phyloP scores from a whole-genome alignment of 2,113 vertebrate species.

The Rattus rattus region DNA sequence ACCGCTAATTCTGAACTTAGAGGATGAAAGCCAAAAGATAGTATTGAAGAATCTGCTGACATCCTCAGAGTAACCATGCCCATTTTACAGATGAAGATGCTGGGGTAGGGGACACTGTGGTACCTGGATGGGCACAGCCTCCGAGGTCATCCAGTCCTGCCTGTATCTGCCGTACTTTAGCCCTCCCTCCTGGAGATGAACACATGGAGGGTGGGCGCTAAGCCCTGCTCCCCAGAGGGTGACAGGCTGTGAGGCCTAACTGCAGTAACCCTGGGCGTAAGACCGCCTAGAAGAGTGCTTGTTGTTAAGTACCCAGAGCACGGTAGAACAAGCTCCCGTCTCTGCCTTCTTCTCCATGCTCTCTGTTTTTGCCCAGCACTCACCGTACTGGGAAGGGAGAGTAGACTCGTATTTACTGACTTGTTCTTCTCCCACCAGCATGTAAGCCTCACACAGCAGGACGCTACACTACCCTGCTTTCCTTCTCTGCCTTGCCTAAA shows the following conservation, averaged over 20 bases:
- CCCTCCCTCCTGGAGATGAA: background rate
- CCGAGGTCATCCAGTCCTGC: background rate
- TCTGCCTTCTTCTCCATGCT: rapidly evolving
- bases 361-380: background rate
- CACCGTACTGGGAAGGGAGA: background rate
- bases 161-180: background rate
- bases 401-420: background rate
- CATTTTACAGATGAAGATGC: background rate
- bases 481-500: background rate
- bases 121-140: background rate
- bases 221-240: background rate
- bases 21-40: background rate
- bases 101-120: background rate
- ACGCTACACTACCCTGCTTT: background rate
- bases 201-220: background rate
- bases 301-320: background rate
- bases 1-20: background rate
- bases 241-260: background rate
- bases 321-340: background rate
- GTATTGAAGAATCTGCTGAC: background rate
- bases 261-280: background rate
- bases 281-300: background rate
- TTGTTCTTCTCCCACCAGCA: background rate
- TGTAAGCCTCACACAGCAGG: background rate
- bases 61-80: background rate